Conservation (phyloP, 1,140 invertebrate species). For the Achatina immaculata region DNA sequence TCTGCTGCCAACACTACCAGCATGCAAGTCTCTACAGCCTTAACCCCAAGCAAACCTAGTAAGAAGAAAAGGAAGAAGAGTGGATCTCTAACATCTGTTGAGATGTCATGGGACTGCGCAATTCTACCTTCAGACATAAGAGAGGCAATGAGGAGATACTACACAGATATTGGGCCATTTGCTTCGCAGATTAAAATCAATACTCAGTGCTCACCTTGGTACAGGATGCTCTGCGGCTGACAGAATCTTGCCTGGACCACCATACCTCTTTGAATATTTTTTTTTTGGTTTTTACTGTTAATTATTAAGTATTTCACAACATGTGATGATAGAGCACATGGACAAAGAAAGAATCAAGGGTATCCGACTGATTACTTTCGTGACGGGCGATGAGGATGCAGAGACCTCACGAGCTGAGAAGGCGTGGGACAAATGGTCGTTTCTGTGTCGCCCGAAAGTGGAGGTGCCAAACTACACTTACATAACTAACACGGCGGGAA, state of each 20-base stretch:
- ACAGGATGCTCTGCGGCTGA: slow-evolving; percentile 5
- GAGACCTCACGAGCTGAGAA: too few species aligned
- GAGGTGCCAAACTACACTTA: too few species aligned
- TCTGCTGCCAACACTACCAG: background rate
- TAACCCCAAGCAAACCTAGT: background rate
- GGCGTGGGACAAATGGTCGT: too few species aligned
- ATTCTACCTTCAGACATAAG: slow-evolving; percentile 22
- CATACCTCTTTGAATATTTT: too few species aligned
- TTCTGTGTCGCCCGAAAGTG: too few species aligned
- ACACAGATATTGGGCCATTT: slow-evolving; percentile 28
- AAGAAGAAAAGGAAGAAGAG: background rate
- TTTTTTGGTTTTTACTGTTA: too few species aligned
- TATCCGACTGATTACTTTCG: too few species aligned
- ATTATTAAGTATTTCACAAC: too few species aligned
- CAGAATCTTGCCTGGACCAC: background rate
- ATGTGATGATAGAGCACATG: too few species aligned
- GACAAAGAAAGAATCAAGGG: too few species aligned
- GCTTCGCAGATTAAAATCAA: slow-evolving; percentile 15
- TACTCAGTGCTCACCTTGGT: slow-evolving; percentile 3
- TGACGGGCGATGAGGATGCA: too few species aligned
- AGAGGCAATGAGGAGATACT: slow-evolving; percentile 28
- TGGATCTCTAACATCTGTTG: background rate
- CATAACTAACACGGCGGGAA: too few species aligned
- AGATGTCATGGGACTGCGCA: slow-evolving; percentile 20
- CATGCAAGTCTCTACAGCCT: background rate